These are phyloP conservation scores for human (Homo sapiens) DNA, from an alignment of 2,113 vertebrate genomes.

Conservation along the genomic window DNA sequence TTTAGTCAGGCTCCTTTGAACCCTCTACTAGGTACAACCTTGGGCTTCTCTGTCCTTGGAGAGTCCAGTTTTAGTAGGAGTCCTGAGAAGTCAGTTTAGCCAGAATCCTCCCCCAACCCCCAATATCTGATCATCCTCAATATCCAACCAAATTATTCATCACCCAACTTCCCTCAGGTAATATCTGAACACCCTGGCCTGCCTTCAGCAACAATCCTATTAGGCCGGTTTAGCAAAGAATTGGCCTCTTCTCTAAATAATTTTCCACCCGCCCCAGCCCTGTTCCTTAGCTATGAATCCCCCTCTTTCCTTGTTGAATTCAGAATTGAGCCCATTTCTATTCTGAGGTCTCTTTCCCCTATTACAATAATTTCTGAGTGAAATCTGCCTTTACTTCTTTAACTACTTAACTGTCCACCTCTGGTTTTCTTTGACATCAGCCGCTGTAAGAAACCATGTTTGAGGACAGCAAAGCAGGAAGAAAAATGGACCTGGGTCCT, in stretches of 20 bases:
- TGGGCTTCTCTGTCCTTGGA: neutral
- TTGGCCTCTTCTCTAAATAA: neutral
- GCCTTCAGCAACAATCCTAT: neutral
- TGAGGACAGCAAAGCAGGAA: neutral
- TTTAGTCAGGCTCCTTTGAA: neutral
- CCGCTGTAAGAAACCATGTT: neutral
- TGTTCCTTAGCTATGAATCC: neutral
- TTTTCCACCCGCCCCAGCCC: neutral
- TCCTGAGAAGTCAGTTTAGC: neutral
- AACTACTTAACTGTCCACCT: neutral
- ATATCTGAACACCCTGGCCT: neutral
- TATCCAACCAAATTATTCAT: neutral
- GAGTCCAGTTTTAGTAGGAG: neutral
- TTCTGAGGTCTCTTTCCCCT: neutral
- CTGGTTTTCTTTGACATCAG: conserved; percentile 4
- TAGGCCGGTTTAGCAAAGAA: neutral
- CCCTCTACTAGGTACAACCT: neutral
- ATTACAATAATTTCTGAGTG: neutral
- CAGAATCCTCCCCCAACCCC: neutral
- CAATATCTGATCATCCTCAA: neutral
- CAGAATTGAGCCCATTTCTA: neutral
- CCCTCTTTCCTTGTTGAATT: neutral
- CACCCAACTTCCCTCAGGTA: neutral
- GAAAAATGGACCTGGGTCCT: neutral
- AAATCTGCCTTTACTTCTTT: neutral